These are phyloP conservation scores for Rhinoderma darwinii DNA, from an alignment of 2,113 vertebrate species.

Conservation along the genomic window DNA sequence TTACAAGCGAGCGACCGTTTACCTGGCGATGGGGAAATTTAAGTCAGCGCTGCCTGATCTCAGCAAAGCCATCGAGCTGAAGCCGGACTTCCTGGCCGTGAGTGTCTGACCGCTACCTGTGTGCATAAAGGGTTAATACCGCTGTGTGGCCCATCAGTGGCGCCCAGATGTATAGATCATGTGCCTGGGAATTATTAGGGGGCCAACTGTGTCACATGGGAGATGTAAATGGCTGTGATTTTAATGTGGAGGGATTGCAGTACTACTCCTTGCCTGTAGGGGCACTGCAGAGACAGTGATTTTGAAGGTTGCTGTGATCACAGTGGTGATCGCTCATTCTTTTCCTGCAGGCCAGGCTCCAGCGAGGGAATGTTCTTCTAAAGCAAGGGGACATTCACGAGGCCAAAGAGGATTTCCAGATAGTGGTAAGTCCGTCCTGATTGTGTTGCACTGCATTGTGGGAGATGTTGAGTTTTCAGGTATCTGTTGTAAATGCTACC, in stretches of 20 bases:
- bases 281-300: neutral
- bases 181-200: neutral
- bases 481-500: too few relatives aligned
- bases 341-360: constrained; percentile 74
- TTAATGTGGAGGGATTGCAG: neutral
- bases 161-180: too few relatives aligned
- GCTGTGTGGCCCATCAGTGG: too few relatives aligned
- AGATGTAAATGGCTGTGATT: neutral
- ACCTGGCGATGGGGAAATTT: constrained; percentile 84
- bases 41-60: constrained; percentile 83
- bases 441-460: too few relatives aligned
- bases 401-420: constrained; percentile 78
- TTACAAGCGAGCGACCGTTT: constrained; percentile 82
- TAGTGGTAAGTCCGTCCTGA: constrained; percentile 70
- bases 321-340: too few relatives aligned
- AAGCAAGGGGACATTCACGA: constrained; percentile 78
- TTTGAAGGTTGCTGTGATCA: neutral
- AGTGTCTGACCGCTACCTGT: constrained; percentile 45
- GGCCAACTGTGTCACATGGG: neutral
- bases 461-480: too few relatives aligned
- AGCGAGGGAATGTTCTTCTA: constrained; percentile 80
- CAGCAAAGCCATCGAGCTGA: constrained; percentile 79
- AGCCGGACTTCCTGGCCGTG: constrained; percentile 83
- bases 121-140: too few relatives aligned
- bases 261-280: neutral